Evolutionary conservation across 2,888 invertebrate genomes (phyloP).

Genomic region (Cheilosia scutellata): DNA sequence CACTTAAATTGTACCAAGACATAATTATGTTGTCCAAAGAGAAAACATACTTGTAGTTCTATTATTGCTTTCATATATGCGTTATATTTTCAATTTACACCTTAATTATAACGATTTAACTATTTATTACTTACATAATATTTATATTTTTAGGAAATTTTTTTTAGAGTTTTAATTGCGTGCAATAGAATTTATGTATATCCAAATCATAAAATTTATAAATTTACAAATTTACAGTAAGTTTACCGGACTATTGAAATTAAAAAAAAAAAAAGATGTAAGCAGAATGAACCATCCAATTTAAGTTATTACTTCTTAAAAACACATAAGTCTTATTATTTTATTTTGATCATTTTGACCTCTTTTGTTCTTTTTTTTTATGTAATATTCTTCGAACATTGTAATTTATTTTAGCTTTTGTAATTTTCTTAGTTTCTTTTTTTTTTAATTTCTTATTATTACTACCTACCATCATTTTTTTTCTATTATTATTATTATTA

Average conservation of each 20-base stretch:
- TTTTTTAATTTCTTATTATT: conserved; percentile 76
- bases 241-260: conserved; percentile 31
- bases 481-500: conserved; percentile 65
- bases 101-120: conserved; percentile 25
- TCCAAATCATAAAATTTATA: conserved; percentile 35
- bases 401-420: conserved; percentile 60
- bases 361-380: conserved; percentile 43
- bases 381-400: conserved; percentile 33
- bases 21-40: conserved; percentile 60
- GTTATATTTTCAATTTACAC: conserved; percentile 56
- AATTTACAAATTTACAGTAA: conserved; percentile 45
- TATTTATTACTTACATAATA: conserved; percentile 67
- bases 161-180: conserved; percentile 68
- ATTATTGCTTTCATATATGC: conserved; percentile 52
- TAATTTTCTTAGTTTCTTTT: conserved; percentile 71
- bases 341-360: conserved; percentile 35
- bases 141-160: conserved; percentile 69
- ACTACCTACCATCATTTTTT: conserved; percentile 67
- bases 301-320: conserved; percentile 23
- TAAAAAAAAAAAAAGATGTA: conserved; percentile 19
- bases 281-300: conserved; percentile 33
- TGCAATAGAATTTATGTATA: conserved; percentile 73
- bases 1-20: conserved; percentile 27
- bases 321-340: conserved; percentile 25
- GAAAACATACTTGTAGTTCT: conserved; percentile 61